Evolutionary conservation across 2,888 invertebrate genomes (phyloP), one percentile per base, ranked within the genome.

Genomic region (Thecophora atra): DNA sequence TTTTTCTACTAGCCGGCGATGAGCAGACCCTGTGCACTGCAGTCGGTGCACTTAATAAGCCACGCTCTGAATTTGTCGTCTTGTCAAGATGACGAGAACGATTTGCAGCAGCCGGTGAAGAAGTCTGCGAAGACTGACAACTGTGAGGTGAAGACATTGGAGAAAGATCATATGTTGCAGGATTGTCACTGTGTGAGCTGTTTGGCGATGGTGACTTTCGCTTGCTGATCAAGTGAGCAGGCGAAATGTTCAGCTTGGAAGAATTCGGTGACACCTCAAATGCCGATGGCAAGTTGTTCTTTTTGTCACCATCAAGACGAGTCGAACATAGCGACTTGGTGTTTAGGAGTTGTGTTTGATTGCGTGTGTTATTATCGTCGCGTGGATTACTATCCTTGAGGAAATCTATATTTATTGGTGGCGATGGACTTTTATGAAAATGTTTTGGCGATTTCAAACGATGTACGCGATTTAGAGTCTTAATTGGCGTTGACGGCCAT

Each of bases 91-190:
- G 73, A 0, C 83, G 84, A 5, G 84, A 84, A 66, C 13, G 81
- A 74, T 69, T 76, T 15, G 70, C 73, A 30, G 73, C 64, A 21
- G 7, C 21, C 1, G 71, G 62, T 11, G 72, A 72, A 24, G 4
- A 78, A 63, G 21, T 37, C 58, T 56, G 52, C 30, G 37, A 42
- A 19, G 58, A 63, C 58, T 70, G 19, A 64, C 67, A 71, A 24
- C 83, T 82, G 3, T 79, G 75, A 1, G 84, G 83, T 15, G 84
- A 84, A 1, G 82, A 78, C 3, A 81, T 42, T 0, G 84, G 83
- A 0, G 84, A 83, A 15, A 54, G 64, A 1, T 73, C 70, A 26
- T 47, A 58, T 17, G 58, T 42, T 5, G 21, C 37, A 13, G 74
- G 72, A 63, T 72, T 77, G 6, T 24, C 51, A 26, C 26, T 42